phyloP scores from a whole-genome alignment of 2,888 invertebrate genomes.

The Lottia gigantea region DNA sequence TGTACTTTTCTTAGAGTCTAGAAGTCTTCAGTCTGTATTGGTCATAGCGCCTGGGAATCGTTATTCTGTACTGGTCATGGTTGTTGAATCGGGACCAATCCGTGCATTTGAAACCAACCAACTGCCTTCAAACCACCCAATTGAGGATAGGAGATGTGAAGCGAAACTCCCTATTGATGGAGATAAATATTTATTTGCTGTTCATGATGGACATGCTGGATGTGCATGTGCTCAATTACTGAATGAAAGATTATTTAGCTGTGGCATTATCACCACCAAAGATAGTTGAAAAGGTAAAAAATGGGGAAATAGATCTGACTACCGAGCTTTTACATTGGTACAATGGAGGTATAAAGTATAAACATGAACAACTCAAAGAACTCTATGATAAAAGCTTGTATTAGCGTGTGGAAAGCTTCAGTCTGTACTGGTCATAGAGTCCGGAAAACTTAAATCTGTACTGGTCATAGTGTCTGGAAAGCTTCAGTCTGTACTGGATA shows the following conservation, averaged over 20 bases:
- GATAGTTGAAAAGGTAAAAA: slow-evolving; percentile 48
- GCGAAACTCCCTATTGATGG: slow-evolving; percentile 79
- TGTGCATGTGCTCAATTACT: slow-evolving; percentile 91
- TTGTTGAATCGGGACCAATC: slow-evolving; percentile 66
- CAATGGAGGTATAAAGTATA: slow-evolving; percentile 34
- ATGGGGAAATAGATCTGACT: slow-evolving; percentile 37
- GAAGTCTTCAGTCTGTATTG: too few relatives aligned
- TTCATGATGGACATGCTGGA: slow-evolving; percentile 97
- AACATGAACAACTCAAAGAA: slow-evolving; percentile 45
- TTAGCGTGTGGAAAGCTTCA: too few relatives aligned
- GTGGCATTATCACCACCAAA: slow-evolving; percentile 79
- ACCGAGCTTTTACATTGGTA: slow-evolving; percentile 50
- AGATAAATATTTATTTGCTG: slow-evolving; percentile 77
- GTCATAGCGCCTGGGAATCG: too few relatives aligned
- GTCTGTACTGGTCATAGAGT: too few relatives aligned
- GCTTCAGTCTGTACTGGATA: too few relatives aligned
- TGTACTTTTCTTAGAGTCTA: too few relatives aligned
- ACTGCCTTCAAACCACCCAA: slow-evolving; percentile 91
- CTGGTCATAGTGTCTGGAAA: too few relatives aligned
- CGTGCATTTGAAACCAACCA: slow-evolving; percentile 87
- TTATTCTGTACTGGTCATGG: too few relatives aligned
- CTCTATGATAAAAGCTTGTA: slow-evolving; percentile 49
- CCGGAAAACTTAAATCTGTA: too few relatives aligned
- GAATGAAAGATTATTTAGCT: slow-evolving; percentile 90
- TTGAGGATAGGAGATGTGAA: slow-evolving; percentile 93